Percentiles rank a stretch among this genome's conserved stretches.
Conservation (phyloP, 2,797 vertebrate genomes). For the Pseudochromis fuscus region DNA sequence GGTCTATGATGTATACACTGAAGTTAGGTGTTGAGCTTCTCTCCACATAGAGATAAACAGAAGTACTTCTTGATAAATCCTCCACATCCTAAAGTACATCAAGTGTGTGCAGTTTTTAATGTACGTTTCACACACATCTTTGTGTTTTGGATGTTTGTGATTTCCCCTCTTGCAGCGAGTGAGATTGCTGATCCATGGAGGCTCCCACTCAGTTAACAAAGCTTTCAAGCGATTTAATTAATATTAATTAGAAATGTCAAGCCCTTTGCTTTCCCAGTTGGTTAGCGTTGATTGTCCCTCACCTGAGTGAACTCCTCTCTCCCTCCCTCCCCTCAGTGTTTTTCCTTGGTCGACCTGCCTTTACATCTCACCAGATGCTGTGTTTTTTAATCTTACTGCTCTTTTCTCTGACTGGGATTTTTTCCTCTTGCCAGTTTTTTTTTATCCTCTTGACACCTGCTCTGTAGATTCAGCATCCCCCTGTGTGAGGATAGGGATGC, state of each 20-base stretch:
- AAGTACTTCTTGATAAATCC: conserved; percentile 62
- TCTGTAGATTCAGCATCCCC: conserved; percentile 24
- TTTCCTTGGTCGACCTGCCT: conserved; percentile 29
- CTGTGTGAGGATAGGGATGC: conserved; percentile 20
- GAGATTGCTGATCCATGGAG: conserved; percentile 46
- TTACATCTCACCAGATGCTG: conserved; percentile 10
- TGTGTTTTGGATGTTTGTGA: conserved; percentile 20
- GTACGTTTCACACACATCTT: background rate
- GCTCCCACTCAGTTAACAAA: conserved; percentile 69
- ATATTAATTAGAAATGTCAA: conserved; percentile 77
- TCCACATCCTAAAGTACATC: conserved; percentile 9
- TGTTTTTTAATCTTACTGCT: conserved; percentile 21
- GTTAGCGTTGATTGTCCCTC: conserved; percentile 21
- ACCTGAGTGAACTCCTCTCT: conserved; percentile 17
- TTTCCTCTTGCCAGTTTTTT: conserved; percentile 28
- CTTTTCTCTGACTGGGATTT: conserved; percentile 15
- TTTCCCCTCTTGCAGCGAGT: conserved; percentile 37
- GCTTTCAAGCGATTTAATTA: conserved; percentile 70
- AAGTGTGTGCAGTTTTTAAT: conserved; percentile 4
- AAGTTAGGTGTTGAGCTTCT: conserved; percentile 35
- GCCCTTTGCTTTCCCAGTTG: conserved; percentile 32
- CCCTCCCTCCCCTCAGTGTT: background rate
- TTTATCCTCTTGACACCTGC: conserved; percentile 37
- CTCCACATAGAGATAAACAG: background rate
- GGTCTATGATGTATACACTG: conserved; percentile 52